These are phyloP conservation scores for Perognathus longimembris DNA, from an alignment of 2,113 vertebrate genomes.

Conservation along the genomic window DNA sequence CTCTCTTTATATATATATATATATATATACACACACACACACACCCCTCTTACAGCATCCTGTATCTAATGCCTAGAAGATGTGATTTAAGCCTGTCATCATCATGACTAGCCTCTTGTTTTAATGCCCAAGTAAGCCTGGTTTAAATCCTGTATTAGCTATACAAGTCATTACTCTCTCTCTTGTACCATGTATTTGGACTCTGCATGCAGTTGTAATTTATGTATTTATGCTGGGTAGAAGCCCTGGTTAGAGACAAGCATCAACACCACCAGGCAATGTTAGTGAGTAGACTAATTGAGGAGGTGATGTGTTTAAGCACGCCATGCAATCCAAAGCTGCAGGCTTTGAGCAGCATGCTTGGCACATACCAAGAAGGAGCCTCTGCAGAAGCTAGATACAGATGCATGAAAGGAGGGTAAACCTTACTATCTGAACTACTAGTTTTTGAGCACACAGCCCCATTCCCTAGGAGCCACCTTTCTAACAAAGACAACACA, in stretches of 20 bases:
- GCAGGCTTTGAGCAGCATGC: neutral
- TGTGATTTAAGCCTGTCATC: neutral
- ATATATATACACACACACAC: too few relatives aligned
- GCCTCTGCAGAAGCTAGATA: neutral
- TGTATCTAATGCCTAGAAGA: neutral
- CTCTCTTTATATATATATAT: too few relatives aligned
- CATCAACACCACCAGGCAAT: rapidly evolving
- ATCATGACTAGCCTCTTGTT: neutral
- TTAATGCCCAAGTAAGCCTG: neutral
- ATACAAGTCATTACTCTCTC: neutral
- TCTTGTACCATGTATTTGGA: neutral
- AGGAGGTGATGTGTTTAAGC: neutral
- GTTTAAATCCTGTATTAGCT: neutral
- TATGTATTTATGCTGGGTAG: neutral
- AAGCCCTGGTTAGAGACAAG: neutral
- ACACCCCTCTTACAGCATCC: too few relatives aligned
- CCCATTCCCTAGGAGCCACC: neutral
- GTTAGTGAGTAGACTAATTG: neutral
- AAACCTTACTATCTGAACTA: neutral
- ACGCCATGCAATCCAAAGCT: neutral
- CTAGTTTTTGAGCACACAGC: neutral
- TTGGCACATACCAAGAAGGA: too few relatives aligned
- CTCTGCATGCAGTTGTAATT: neutral
- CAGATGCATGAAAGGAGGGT: neutral
- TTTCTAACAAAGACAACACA: neutral